Conservation (phyloP, 2,797 vertebrate species). For the Perodicticus potto region DNA sequence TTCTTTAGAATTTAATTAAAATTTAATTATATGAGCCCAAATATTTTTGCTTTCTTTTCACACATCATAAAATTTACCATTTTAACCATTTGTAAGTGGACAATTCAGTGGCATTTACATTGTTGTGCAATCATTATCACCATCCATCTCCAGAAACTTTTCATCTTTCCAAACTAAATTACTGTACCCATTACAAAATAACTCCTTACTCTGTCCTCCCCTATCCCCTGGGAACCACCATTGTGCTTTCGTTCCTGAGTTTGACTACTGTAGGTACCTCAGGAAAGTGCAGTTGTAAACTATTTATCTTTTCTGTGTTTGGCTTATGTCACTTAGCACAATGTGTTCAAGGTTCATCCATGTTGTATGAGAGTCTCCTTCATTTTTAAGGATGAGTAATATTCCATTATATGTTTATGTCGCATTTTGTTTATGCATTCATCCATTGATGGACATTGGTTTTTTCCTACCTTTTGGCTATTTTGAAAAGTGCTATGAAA, state of each 20-base stretch:
- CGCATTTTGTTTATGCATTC: not conserved
- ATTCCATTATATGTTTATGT: not conserved
- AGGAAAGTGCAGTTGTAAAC: not conserved
- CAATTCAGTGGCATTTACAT: not conserved
- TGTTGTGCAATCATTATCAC: not conserved
- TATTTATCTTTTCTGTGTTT: not conserved
- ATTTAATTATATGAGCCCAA: not conserved
- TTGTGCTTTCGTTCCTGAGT: not conserved
- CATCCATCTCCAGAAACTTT: not conserved
- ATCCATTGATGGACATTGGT: not conserved
- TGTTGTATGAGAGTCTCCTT: not conserved
- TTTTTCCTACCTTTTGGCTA: conserved; percentile 18
- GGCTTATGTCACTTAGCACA: not conserved
- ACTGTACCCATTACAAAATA: not conserved
- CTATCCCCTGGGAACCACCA: not conserved
- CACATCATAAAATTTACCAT: not conserved
- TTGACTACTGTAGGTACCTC: not conserved
- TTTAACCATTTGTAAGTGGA: not conserved
- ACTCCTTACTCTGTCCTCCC: too few relatives aligned
- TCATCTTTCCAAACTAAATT: not conserved
- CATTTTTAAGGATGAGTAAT: not conserved
- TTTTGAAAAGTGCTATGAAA: conserved; percentile 50
- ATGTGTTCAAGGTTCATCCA: conserved; percentile 24
- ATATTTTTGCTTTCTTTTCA: not conserved
- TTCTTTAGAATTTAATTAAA: conserved; percentile 47